phyloP scores from a whole-genome alignment of 2,888 invertebrate genomes.

The Synanthedon vespiformis region DNA sequence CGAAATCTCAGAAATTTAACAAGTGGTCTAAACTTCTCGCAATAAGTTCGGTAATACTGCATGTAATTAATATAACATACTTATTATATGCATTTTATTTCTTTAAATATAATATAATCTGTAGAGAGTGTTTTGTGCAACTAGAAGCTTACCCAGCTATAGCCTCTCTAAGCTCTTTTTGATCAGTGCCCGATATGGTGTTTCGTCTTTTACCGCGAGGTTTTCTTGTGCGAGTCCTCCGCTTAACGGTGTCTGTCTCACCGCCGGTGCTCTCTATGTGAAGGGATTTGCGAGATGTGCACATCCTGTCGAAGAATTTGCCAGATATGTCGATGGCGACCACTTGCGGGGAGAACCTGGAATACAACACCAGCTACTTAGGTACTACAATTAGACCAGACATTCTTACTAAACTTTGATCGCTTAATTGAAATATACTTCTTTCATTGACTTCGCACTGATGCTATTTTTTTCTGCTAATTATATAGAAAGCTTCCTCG shows the following conservation, averaged over 20 bases:
- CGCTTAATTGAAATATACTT: too few species aligned
- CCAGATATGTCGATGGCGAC: slow-evolving; percentile 92
- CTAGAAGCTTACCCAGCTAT: slow-evolving; percentile 82
- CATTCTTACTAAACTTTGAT: not conserved
- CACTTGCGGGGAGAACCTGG: slow-evolving; percentile 87
- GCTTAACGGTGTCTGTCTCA: slow-evolving; percentile 75
- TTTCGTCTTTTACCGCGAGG: slow-evolving; percentile 88
- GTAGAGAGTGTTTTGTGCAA: slow-evolving; percentile 48
- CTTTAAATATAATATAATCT: slow-evolving; percentile 46
- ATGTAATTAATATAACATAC: not conserved
- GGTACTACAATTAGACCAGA: not conserved
- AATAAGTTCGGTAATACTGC: too few species aligned
- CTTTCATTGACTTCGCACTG: too few species aligned
- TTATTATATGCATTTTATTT: not conserved
- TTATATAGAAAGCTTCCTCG: too few species aligned
- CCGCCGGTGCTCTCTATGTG: slow-evolving; percentile 62
- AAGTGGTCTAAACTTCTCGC: too few species aligned
- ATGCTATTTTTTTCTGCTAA: too few species aligned
- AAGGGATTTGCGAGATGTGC: slow-evolving; percentile 85
- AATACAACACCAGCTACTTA: slow-evolving; percentile 5
- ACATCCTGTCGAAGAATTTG: slow-evolving; percentile 89
- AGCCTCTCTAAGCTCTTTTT: slow-evolving; percentile 89
- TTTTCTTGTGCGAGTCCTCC: slow-evolving; percentile 79
- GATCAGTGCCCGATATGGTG: slow-evolving; percentile 91
- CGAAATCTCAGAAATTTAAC: too few species aligned